Conservation (phyloP, 2,113 vertebrate species). For the Phasianus colchicus region DNA sequence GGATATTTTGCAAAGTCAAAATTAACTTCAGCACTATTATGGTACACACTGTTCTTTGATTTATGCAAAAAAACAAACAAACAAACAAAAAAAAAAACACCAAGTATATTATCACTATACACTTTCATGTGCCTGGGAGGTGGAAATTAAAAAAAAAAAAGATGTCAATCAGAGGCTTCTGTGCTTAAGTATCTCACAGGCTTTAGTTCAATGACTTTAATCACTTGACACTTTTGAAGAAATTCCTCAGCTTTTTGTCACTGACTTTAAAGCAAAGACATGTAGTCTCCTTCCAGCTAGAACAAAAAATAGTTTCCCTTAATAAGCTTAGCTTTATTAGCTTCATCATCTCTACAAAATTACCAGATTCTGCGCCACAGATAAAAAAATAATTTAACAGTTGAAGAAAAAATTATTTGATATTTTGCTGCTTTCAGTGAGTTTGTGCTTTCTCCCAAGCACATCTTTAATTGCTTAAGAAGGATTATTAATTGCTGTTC, state of each 20-base stretch:
- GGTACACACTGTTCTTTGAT: not conserved
- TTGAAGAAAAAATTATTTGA: not conserved
- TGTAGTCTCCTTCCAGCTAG: not conserved
- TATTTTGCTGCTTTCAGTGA: not conserved
- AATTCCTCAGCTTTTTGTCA: not conserved
- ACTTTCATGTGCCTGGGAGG: conserved; percentile 11
- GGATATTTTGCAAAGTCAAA: not conserved
- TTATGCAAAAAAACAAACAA: conserved; percentile 4
- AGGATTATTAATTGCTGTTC: conserved; percentile 36
- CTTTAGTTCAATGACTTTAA: conserved; percentile 30
- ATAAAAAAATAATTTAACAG: not conserved
- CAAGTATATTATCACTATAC: not conserved
- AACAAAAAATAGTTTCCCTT: conserved; percentile 25
- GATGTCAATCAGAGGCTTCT: not conserved
- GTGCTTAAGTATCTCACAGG: conserved; percentile 17
- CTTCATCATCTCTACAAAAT: not conserved
- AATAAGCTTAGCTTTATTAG: not conserved
- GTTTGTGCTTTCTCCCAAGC: not conserved
- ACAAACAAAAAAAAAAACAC: no score
- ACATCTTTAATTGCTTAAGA: conserved; percentile 26
- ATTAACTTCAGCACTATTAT: not conserved
- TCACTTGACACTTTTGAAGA: conserved; percentile 8
- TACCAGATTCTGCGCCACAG: not conserved
- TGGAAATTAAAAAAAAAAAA: conserved; percentile 21
- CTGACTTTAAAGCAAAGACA: not conserved